Evolutionary conservation across 2,888 invertebrate species (phyloP), one percentile per base, ranked within the genome.

Genomic region (Epirrhoe tristata): DNA sequence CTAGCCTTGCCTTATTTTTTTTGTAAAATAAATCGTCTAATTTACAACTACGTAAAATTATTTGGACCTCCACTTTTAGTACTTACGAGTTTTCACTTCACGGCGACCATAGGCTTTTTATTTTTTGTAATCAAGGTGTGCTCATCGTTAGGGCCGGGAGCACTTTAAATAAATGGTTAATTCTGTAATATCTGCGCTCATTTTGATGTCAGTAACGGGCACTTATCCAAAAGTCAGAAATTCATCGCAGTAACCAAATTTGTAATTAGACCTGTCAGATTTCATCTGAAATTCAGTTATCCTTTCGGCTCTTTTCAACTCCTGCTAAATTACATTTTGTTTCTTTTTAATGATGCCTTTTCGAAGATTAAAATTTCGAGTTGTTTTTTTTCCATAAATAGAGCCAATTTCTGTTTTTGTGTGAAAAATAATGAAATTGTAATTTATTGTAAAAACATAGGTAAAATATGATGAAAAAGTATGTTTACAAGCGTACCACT

Each of bases 251-350:
- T 76, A 73, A 76, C 74, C 62, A 71, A 73, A 72, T 73, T 76
- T 78, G 76, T 75, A 77, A 82, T 81, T 80, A 79, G 72, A 72
- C 64, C 70, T 72, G 78, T 75, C 72, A 73, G 80, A 75, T 74
- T 72, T 61, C 72, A 73, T 72, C 69, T 70, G 71, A 79, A 80
- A 82, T 75, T 81, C 76, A 77, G 81, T 82, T 80, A 80, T 69
- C 75, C 67, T 74, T 79, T 75, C 69, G 78, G 75, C 73, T 70
- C 59, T 51, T 59, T 63, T 69, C 59, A 63, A 56, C 59, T 65
- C 57, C 12, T 54, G 58, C 53, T 24, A 48, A 50, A 59, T 62
- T 60, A 43, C 14, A 48, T 60, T 67, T 59, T 57, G 58, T 60
- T 62, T 32, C 17, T 39, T 39, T 58, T 62, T 55, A 62, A 58